Evolutionary conservation across 2,113 vertebrate species (phyloP).

Genomic region (Mirza zaza): DNA sequence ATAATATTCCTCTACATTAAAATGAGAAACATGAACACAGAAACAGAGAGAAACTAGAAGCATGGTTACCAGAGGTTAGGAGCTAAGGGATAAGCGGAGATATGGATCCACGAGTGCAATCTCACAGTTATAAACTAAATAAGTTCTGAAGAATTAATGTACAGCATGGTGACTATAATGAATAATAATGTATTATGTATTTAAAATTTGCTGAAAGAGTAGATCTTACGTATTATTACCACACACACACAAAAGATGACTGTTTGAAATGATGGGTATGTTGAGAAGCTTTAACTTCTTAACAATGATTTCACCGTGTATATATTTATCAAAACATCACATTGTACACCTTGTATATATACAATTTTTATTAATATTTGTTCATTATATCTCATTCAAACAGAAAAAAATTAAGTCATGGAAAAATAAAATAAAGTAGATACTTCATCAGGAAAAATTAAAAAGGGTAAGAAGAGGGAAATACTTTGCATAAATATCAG

Average conservation of each 20-base stretch:
- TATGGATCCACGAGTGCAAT: neutral
- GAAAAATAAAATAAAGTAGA: neutral
- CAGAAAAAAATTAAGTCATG: neutral
- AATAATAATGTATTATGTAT: neutral
- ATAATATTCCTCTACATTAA: neutral
- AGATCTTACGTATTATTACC: neutral
- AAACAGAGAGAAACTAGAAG: neutral
- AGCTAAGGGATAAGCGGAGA: fast-evolving
- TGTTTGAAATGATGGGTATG: neutral
- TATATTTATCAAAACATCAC: neutral
- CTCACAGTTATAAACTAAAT: neutral
- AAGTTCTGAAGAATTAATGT: neutral
- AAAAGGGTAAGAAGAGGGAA: neutral
- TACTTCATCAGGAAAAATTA: neutral
- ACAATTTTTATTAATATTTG: neutral
- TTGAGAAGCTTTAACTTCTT: neutral
- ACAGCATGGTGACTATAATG: neutral
- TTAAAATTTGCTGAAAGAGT: neutral
- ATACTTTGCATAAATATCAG: neutral
- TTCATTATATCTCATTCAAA: neutral
- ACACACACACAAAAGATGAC: neutral
- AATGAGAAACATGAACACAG: neutral
- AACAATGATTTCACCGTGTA: neutral
- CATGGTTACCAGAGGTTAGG: fast-evolving
- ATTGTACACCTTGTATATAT: neutral